These are phyloP conservation scores for Stichodactyla helianthus DNA, from an alignment of 64 coral and sea anemone genomes.

Conservation along the genomic window DNA sequence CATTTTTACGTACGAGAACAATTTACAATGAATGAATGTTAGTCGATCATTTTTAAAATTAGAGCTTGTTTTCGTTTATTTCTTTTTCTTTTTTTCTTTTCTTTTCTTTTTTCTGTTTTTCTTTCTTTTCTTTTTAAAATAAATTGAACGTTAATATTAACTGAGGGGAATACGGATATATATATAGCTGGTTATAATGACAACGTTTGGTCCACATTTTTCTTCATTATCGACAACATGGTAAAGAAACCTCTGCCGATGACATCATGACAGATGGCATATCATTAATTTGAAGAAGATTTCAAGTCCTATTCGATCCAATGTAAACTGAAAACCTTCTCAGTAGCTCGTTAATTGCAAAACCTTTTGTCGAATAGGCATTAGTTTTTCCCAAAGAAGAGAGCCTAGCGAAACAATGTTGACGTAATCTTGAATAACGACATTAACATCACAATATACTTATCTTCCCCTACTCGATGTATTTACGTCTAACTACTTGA, in stretches of 20 bases:
- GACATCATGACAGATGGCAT: neutral
- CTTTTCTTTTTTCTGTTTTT: no score
- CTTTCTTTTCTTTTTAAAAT: no score
- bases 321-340: neutral
- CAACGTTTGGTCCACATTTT: no score
- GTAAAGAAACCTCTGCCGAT: neutral
- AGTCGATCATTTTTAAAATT: no score
- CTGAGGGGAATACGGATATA: no score
- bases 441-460: neutral
- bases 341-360: neutral
- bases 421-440: neutral
- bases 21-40: no score
- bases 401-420: neutral
- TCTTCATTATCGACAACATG: no score
- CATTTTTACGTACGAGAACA: no score
- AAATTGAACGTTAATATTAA: no score
- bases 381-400: neutral
- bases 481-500: neutral
- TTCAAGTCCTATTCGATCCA: neutral
- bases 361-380: neutral
- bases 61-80: no score
- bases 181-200: no score
- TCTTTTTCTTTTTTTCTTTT: no score
- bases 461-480: neutral
- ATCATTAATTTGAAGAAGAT: neutral